Evolutionary conservation across 1,140 invertebrate genomes (phyloP), one percentile per base, ranked within the genome.

Genomic region (Lethrus apterus): DNA sequence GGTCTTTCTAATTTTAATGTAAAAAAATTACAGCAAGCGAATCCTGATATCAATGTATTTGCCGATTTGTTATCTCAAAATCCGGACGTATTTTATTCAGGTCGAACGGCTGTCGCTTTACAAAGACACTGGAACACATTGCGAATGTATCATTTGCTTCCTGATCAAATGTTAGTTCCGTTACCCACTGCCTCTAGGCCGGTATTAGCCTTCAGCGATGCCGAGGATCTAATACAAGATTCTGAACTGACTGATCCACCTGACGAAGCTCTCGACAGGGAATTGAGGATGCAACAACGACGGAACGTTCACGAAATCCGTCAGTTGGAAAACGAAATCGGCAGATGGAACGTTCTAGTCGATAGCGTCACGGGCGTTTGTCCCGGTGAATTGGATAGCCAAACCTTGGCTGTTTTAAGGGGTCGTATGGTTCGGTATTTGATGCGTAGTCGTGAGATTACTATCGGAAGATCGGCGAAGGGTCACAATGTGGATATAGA

Each of bases 401-500:
- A 94, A 67, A 96, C 93, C 0, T 73, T 96, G 31, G 94, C 92
- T 0, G 87, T 97, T 35, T 72, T 98, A n/a, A 72, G 89, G 24
- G 95, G 95, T 4, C 75, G 92, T 49, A 78, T 93, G 51, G 93
- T 98, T 4, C 75, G 93, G 26, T 98, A 95, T 70, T 75, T 96
- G 13, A 97, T 97, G 90, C 74, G 91, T 46, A 94, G 90, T n/a
- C 77, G 83, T 67, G 91, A 97, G 83, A 95, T 97, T 18, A 92
- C 89, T 1, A 79, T 98, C 26, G 94, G 94, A 13, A 78, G 94
- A 45, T 82, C 81, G 51, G 89, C 93, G 1, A 84, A 88, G 59
- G 89, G 94, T 60, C 84, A 89, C 48, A 78, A 73, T 26, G 91
- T 98, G 11, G 95, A 98, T 70, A 91, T 98, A 11, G 93, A 99